Evolutionary conservation across 2,888 invertebrate genomes (phyloP).

Genomic region (Diarsia brunnea): DNA sequence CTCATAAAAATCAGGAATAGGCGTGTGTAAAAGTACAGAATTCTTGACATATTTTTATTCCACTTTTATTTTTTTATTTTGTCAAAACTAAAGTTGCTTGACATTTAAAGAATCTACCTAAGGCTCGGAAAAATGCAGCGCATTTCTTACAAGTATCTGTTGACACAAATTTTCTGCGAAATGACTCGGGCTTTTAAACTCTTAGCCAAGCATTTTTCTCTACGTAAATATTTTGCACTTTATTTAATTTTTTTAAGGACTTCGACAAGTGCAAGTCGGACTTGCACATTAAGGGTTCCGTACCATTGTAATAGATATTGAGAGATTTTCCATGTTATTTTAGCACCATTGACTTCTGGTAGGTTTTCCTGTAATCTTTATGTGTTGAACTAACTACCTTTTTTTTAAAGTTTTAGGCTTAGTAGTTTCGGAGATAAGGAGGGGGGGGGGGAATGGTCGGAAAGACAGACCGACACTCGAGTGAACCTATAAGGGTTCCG

Average conservation of each 20-base stretch:
- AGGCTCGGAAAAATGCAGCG: slow-evolving; percentile 12
- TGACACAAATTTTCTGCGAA: slow-evolving; percentile 32
- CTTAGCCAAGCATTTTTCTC: slow-evolving; percentile 5
- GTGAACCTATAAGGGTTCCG: too few species aligned
- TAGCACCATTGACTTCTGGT: too few species aligned
- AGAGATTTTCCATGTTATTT: too few species aligned
- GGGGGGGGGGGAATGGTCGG: too few species aligned
- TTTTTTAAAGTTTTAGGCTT: too few species aligned
- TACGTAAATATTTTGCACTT: slow-evolving; percentile 1
- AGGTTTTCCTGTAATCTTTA: too few species aligned
- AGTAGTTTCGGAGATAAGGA: too few species aligned
- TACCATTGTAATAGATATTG: too few species aligned
- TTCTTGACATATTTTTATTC: not conserved
- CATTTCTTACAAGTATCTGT: slow-evolving; percentile 27
- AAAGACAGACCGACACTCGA: too few species aligned
- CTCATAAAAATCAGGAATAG: not conserved
- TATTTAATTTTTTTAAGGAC: not conserved
- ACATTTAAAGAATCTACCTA: slow-evolving; percentile 10
- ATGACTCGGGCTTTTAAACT: slow-evolving; percentile 23
- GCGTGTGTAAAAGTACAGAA: not conserved
- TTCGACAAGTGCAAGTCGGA: too few species aligned
- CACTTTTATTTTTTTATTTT: not conserved
- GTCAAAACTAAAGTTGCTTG: not conserved
- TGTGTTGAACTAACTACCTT: too few species aligned
- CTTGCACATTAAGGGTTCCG: too few species aligned